phyloP scores from a whole-genome alignment of 2,888 invertebrate species.

The Philonicus albiceps region DNA sequence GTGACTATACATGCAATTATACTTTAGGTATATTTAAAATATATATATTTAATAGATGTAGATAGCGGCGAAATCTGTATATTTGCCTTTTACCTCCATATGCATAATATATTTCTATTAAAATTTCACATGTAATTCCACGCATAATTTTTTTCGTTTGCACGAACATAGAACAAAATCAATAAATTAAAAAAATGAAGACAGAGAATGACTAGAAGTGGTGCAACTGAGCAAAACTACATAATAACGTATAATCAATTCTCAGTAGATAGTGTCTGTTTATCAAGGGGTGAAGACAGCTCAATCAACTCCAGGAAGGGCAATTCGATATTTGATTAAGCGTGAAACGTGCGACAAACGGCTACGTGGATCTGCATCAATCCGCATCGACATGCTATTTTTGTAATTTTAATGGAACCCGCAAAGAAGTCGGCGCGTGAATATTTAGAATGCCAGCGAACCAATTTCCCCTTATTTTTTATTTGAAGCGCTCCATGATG shows the following conservation, averaged over 20 bases:
- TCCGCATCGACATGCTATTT: background rate
- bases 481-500: background rate
- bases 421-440: background rate
- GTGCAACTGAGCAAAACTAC: background rate
- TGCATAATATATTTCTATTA: too few species aligned
- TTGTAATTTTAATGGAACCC: background rate
- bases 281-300: background rate
- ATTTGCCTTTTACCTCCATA: too few species aligned
- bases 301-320: background rate
- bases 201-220: background rate
- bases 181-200: too few species aligned
- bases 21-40: too few species aligned
- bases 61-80: too few species aligned
- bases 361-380: background rate
- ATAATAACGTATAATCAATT: background rate
- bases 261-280: background rate
- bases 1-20: too few species aligned
- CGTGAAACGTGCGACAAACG: background rate
- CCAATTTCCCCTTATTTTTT: background rate
- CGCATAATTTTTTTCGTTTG: too few species aligned
- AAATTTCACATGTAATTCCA: too few species aligned
- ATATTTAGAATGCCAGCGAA: background rate
- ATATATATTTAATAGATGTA: too few species aligned
- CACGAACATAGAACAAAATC: too few species aligned
- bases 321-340: background rate